Conservation (phyloP, 2,113 vertebrate genomes). For the Ellobius talpinus region DNA sequence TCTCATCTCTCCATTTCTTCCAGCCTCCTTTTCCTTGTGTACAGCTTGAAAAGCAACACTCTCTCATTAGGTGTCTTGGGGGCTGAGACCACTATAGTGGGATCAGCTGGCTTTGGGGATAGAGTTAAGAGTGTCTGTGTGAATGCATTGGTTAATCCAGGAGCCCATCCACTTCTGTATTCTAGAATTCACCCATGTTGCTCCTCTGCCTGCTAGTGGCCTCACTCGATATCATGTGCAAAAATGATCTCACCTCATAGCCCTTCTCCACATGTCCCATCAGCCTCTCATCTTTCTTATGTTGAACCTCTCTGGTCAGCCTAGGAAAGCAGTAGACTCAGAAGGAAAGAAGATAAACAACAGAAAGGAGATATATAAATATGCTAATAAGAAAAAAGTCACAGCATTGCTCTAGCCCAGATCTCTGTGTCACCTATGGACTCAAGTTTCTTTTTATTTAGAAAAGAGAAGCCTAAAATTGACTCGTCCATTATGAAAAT, state of each 20-base stretch:
- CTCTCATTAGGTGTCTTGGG: constrained; percentile 74
- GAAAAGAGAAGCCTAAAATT: constrained; percentile 13
- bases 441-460: constrained; percentile 34
- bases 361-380: constrained; percentile 55
- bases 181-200: constrained; percentile 48
- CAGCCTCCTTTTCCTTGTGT: constrained; percentile 16
- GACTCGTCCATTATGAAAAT: constrained; percentile 25
- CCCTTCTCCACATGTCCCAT: not conserved
- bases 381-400: not conserved
- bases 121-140: constrained; percentile 78
- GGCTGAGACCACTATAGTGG: constrained; percentile 67
- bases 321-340: not conserved
- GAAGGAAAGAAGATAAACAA: not conserved
- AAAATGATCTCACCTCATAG: not conserved
- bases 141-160: constrained; percentile 78
- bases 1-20: not conserved
- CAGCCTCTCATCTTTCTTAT: not conserved
- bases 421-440: not conserved
- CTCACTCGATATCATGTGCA: constrained; percentile 82
- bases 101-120: constrained; percentile 75
- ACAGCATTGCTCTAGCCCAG: not conserved
- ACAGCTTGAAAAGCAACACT: constrained; percentile 70
- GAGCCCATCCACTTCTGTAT: constrained; percentile 72
- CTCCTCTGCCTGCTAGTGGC: constrained; percentile 78
- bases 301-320: not conserved